Base-by-base conservation (phyloP, 2,888 invertebrate species). In the Sinopyrophorus schimmeli region DNA sequence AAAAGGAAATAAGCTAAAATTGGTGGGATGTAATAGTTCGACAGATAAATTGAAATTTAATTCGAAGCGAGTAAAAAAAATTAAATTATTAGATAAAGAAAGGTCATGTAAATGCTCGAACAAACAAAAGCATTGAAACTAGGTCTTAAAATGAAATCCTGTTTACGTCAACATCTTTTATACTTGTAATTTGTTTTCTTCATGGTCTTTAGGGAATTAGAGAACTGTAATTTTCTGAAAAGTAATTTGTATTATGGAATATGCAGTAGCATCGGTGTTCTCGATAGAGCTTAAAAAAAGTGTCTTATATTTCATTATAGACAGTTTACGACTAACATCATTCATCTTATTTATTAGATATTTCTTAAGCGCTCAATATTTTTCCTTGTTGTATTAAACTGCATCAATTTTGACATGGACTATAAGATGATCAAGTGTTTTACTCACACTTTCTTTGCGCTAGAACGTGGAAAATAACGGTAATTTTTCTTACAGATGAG, bases 401-500 rank as follows among this genome's bases (percentile, higher is more conserved):
- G 30, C 16, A 32, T 23, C 15, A 42, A 42, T 42, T 42, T 23
- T 32, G 32, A 42, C 42, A 42, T 20, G 23, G 20, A 7, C 10
- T 11, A 21, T 12, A 10, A 17, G 23, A 32, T 42, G 42, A 42
- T 42, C 42, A 18, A 42, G 32, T 42, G 24, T 18, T 31, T 42
- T 42, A 31, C 23, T 30, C 41, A 31, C 40, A 30, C 21, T 31
- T 23, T 23, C 30, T 17, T 5, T 41, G 20, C 30, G 5, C 6
- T 27, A 17, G 26, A 26, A 21, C 20, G 24, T 20, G 7, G 17
- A 28, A 35, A 47, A 41, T 42, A 42, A 42, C 32, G 20, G 41
- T 41, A 32, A 41, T 59, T 44, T 54, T 48, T 55, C 35, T 66
- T 66, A 15, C 61, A 67, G 67, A 66, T 66, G 66, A 56, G 43